Evolutionary conservation across 2,797 vertebrate genomes (phyloP).

Genomic region (Trichosurus vulpecula): DNA sequence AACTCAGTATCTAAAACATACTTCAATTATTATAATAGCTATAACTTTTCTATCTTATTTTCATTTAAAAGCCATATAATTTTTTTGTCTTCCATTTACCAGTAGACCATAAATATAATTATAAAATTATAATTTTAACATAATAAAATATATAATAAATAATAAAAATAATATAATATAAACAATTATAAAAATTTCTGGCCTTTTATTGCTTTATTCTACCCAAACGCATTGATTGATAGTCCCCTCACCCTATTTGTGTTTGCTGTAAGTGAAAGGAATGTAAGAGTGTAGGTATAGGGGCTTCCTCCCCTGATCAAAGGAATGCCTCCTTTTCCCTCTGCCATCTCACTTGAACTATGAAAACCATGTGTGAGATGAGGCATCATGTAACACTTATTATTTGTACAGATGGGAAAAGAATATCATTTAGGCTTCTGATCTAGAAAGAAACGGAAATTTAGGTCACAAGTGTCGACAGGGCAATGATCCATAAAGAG

Average conservation of each 20-base stretch:
- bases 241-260: constrained; percentile 9
- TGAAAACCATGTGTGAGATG: constrained; percentile 67
- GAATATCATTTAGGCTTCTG: constrained; percentile 77
- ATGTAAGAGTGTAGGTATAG: constrained; percentile 2
- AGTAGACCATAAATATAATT: background rate
- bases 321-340: constrained; percentile 61
- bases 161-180: no score
- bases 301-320: constrained; percentile 49
- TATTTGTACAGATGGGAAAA: constrained; percentile 84
- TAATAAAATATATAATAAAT: no score
- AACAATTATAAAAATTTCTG: constrained; percentile 28
- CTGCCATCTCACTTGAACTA: constrained; percentile 67
- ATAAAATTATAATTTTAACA: no score
- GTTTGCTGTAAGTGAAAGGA: constrained; percentile 54
- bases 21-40: background rate
- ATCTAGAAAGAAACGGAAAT: constrained; percentile 72
- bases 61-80: background rate
- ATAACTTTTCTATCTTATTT: background rate
- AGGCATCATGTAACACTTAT: constrained; percentile 52
- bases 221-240: constrained; percentile 11
- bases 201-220: constrained; percentile 27
- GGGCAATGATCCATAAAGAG: constrained; percentile 49
- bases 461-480: constrained; percentile 58
- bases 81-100: background rate
- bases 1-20: background rate